phyloP scores from a whole-genome alignment of 2,113 vertebrate genomes.

The Corapipo altera region DNA sequence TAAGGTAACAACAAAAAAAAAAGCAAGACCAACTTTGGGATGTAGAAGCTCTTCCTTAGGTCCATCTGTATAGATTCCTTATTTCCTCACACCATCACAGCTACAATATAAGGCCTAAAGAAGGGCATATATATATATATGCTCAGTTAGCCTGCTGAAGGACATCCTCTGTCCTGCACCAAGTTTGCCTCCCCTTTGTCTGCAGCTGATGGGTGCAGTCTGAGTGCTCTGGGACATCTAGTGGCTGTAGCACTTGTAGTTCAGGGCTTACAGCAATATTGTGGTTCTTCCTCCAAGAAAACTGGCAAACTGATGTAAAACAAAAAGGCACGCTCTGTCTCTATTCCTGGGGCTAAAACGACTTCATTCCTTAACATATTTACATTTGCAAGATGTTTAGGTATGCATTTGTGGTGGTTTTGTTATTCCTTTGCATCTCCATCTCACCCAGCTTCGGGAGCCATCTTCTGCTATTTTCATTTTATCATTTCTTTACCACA shows the following conservation, averaged over 20 bases:
- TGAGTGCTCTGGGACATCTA: background rate
- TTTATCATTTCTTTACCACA: background rate
- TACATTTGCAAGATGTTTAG: background rate
- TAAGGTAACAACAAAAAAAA: background rate
- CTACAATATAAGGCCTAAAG: background rate
- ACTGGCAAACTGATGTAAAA: background rate
- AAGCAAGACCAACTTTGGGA: background rate
- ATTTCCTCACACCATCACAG: background rate
- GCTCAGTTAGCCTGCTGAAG: background rate
- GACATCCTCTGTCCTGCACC: background rate
- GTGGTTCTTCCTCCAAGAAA: background rate
- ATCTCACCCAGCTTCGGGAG: background rate
- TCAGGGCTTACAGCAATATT: background rate
- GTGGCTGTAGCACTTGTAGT: background rate
- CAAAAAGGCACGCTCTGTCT: background rate
- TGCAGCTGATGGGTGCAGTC: background rate
- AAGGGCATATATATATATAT: rapidly evolving
- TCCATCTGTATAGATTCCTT: background rate
- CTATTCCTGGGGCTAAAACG: background rate
- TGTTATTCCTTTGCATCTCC: background rate
- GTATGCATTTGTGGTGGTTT: background rate
- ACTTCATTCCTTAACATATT: background rate
- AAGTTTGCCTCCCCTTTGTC: background rate
- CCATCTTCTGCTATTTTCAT: background rate
- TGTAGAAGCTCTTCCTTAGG: background rate